Evolutionary conservation across 2,888 invertebrate species (phyloP).

Genomic region (Congeria kusceri): DNA sequence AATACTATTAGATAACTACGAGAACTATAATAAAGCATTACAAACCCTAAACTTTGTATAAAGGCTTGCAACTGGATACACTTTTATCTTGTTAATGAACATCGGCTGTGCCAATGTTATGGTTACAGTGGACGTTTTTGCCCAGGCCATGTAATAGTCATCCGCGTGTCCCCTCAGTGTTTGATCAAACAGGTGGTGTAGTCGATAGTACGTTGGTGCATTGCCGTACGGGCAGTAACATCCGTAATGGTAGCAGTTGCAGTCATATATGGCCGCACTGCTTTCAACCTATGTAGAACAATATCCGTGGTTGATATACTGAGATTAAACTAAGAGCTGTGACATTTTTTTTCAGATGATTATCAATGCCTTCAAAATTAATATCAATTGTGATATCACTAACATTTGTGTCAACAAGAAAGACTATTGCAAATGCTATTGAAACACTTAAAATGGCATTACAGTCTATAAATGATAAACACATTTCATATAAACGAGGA

Average conservation of each 20-base stretch:
- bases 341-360: too few species aligned
- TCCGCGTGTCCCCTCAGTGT: constrained; percentile 47
- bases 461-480: too few species aligned
- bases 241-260: background rate
- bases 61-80: constrained; percentile 59
- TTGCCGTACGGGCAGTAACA: constrained; percentile 46
- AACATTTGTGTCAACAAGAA: too few species aligned
- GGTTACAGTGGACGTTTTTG: constrained; percentile 60
- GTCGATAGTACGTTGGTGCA: constrained; percentile 49
- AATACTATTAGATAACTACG: too few species aligned
- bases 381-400: too few species aligned
- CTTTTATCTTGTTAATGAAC: constrained; percentile 70
- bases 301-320: too few species aligned
- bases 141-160: constrained; percentile 60
- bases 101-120: constrained; percentile 56
- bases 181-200: constrained; percentile 74
- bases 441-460: too few species aligned
- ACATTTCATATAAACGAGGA: too few species aligned
- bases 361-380: too few species aligned
- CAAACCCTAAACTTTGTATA: constrained; percentile 72
- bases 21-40: too few species aligned
- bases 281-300: constrained; percentile 31
- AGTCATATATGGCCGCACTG: constrained; percentile 58
- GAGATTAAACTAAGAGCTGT: too few species aligned
- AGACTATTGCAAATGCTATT: too few species aligned